A percentile compares a stretch with the other conserved stretches of the same genome.
Evolutionary conservation across 2,888 invertebrate species (phyloP).

Genomic region (Athalia rosae): DNA sequence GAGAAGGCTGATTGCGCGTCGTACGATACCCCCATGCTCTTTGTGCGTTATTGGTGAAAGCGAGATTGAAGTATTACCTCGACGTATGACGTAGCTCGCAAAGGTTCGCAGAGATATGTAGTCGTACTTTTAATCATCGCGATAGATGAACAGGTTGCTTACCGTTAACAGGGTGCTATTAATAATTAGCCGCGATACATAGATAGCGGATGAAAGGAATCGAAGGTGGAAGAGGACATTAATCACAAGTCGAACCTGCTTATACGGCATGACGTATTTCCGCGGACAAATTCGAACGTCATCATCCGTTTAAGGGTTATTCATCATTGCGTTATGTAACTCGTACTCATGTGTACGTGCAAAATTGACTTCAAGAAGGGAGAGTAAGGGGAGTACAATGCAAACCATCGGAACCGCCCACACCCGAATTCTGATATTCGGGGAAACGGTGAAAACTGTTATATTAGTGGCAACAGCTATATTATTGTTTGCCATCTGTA

Average conservation of each 20-base stretch:
- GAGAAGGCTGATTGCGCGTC: slow-evolving; percentile 27
- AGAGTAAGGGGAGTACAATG: not conserved
- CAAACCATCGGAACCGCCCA: not conserved
- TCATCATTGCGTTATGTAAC: slow-evolving; percentile 22
- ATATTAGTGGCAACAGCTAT: too few species aligned
- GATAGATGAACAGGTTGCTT: not conserved
- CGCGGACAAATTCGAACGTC: slow-evolving; percentile 38
- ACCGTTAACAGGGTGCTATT: slow-evolving; percentile 24
- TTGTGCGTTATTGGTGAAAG: not conserved
- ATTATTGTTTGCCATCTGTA: not conserved
- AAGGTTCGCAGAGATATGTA: not conserved
- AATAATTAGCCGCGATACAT: slow-evolving; percentile 22
- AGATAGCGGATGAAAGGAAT: slow-evolving; percentile 8
- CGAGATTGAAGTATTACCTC: not conserved
- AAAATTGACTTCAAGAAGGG: slow-evolving; percentile 10
- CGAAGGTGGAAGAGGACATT: slow-evolving; percentile 22
- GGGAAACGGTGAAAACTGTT: not conserved
- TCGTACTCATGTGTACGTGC: not conserved
- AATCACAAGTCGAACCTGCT: slow-evolving; percentile 20
- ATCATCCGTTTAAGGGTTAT: slow-evolving; percentile 31
- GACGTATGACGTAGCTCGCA: too few species aligned
- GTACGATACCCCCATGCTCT: slow-evolving; percentile 9
- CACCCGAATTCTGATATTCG: not conserved
- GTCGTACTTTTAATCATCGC: not conserved
- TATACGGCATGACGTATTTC: slow-evolving; percentile 20